Evolutionary conservation across 2,113 vertebrate species (phyloP), one percentile per base, ranked within the genome.

Genomic region (Isichthys henryi): DNA sequence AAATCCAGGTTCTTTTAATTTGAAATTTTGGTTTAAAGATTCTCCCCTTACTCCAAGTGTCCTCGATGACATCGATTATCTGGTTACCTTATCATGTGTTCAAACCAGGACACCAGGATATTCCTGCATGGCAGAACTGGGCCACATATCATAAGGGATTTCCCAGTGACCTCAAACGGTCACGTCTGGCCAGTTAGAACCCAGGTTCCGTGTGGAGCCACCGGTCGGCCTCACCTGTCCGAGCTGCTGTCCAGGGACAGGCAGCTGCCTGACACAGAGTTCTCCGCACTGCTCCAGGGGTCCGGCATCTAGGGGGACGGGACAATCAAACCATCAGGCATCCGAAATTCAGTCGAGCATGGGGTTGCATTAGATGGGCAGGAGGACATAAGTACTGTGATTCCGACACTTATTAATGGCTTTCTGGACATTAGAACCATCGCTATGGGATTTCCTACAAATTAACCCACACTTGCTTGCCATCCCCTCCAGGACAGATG

Each of bases 171-270:
- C 15, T 6, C 70, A 77, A 2, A 15, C 0, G 21, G 21, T 39
- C 10, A 77, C 27, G 17, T 4, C 70, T 77, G 27, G 13, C 70
- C n/a, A 77, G 31, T 39, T 11, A 39, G 70, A 77, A 77, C 27
- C 70, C 31, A 13, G 13, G 17, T 19, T 43, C 13, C 1, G 35
- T 43, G 62, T 6, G 11, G 31, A 43, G 31, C 15, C 1, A 15
- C 15, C 74, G 17, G 39, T 21, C 19, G 7, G 45, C 6, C 95
- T 94, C 95, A 98, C 97, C 97, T 98, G 94, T 97, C 98, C 91
- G 96, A 97, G 95, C 95, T 97, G 93, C 97, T 98, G 95, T 98
- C 97, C 95, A 99, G 95, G 88, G 98, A 99, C 91, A 99, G 98
- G 92, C 98, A 99, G 93, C 98, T 99, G 91, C 98, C 98, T 52